phyloP scores from a whole-genome alignment of 1,140 invertebrate genomes.

The Reticulitermes speratus region DNA sequence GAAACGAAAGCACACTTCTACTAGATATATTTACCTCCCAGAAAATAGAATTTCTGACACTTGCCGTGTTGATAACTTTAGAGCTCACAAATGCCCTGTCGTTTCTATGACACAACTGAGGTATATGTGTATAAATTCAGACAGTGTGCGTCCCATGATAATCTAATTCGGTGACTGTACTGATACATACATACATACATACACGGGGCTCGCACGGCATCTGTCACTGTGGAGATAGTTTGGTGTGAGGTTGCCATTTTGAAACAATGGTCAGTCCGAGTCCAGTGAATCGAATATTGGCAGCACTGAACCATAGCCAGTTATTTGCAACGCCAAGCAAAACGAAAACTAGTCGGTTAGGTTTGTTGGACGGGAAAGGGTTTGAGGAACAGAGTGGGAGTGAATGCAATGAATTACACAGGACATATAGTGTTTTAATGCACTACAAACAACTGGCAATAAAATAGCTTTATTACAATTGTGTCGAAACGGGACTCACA shows the following conservation, averaged over 20 bases:
- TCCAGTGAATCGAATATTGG: slow-evolving; percentile 15
- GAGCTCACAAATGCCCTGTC: no score
- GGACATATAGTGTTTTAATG: neutral
- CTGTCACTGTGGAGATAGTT: neutral
- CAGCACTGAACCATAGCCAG: neutral
- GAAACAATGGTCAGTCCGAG: neutral
- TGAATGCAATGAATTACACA: neutral
- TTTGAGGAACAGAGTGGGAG: neutral
- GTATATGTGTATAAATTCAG: neutral
- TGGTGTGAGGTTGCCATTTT: neutral
- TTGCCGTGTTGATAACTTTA: no score
- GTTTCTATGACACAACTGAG: no score
- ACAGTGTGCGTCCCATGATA: neutral
- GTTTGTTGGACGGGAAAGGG: neutral
- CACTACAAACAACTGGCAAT: neutral
- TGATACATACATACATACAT: no score
- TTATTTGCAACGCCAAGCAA: neutral
- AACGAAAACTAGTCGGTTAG: neutral
- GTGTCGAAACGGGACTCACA: neutral
- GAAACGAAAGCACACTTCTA: no score
- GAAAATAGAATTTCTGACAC: no score
- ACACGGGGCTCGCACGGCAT: neutral
- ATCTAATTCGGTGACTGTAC: neutral
- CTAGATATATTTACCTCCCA: no score
- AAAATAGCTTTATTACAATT: neutral